Conservation (phyloP, 1,140 invertebrate genomes). For the Riptortus pedestris region DNA sequence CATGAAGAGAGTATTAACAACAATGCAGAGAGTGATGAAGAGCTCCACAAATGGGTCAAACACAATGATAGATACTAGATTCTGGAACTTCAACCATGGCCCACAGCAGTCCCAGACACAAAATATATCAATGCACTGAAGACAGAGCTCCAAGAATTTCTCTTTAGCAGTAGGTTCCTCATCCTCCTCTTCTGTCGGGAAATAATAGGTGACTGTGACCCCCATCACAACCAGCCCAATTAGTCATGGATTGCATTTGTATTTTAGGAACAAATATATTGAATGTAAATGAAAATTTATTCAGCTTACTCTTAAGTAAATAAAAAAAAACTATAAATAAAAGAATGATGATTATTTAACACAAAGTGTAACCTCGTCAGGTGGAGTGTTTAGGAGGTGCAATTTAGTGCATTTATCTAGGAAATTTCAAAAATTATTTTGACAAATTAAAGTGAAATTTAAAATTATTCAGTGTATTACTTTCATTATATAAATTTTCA, state of each 20-base stretch:
- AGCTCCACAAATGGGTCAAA: constrained; percentile 97
- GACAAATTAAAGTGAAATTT: too few relatives aligned
- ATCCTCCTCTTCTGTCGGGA: constrained; percentile 83
- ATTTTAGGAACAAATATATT: neutral
- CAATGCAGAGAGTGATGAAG: constrained; percentile 95
- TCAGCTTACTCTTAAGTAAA: constrained; percentile 25
- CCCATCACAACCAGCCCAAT: neutral
- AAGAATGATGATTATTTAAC: neutral
- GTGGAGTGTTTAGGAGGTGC: constrained; percentile 13
- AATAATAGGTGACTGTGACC: constrained; percentile 61
- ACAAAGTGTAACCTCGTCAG: neutral
- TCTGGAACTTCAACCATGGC: constrained; percentile 81
- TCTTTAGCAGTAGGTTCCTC: constrained; percentile 81
- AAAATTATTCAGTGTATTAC: too few relatives aligned
- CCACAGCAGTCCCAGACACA: constrained; percentile 96
- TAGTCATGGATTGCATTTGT: constrained; percentile 13
- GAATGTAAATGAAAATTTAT: constrained; percentile 17
- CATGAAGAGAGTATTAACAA: constrained; percentile 97
- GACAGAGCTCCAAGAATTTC: constrained; percentile 57
- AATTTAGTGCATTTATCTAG: too few relatives aligned
- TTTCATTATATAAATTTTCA: too few relatives aligned
- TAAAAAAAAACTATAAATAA: neutral
- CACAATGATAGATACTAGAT: constrained; percentile 79
- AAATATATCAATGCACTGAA: constrained; percentile 79
- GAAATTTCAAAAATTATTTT: too few relatives aligned